A percentile compares a stretch with the other conserved stretches of the same genome.
phyloP scores from a whole-genome alignment of 1,140 invertebrate genomes.

The Lepidostoma basale region DNA sequence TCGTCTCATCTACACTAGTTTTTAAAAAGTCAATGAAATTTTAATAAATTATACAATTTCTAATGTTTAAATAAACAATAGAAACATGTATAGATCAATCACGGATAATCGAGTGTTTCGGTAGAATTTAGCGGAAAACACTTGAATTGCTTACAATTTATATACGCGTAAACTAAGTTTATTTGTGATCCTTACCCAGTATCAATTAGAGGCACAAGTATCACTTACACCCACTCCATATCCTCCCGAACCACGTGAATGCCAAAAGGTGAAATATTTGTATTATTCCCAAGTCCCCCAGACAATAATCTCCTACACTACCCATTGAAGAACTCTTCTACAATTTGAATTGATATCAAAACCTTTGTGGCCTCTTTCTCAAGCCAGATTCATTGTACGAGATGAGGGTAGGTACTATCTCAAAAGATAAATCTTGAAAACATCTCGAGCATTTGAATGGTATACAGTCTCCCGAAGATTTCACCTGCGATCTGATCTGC shows the following conservation, averaged over 20 bases:
- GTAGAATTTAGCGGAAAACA: no score
- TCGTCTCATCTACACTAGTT: no score
- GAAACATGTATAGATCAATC: no score
- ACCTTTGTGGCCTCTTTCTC: neutral
- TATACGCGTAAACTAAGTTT: no score
- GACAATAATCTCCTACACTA: neutral
- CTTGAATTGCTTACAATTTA: no score
- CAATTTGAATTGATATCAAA: conserved; percentile 11
- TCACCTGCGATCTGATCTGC: neutral
- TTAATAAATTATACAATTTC: no score
- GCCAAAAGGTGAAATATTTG: conserved; percentile 21
- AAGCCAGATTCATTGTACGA: neutral
- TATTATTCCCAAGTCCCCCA: neutral
- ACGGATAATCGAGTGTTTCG: no score
- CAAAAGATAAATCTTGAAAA: conserved; percentile 10
- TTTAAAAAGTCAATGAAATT: no score
- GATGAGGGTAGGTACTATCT: neutral
- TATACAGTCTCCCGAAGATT: neutral
- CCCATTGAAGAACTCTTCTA: conserved; percentile 14
- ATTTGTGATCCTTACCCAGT: no score
- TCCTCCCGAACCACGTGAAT: neutral
- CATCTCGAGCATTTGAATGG: conserved; percentile 4
- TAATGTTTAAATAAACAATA: no score
- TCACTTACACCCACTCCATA: conserved; percentile 3
- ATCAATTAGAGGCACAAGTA: conserved; percentile 7